Evolutionary conservation across 64 coral and sea anemone species (phyloP).

Genomic region (Actinia tenebrosa): DNA sequence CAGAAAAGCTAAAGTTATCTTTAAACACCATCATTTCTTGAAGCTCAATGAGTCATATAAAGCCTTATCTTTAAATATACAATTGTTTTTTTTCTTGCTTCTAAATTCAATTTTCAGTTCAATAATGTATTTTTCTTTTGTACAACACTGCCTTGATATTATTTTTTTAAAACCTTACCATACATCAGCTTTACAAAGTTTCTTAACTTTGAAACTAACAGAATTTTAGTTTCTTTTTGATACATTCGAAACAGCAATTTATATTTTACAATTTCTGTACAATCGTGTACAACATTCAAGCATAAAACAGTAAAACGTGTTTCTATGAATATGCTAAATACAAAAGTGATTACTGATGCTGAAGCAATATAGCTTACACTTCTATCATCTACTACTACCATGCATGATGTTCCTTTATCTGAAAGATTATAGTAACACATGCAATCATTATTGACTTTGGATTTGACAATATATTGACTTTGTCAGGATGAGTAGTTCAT

Average conservation of each 20-base stretch:
- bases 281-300: not conserved
- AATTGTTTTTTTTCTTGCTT: too few species aligned
- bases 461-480: constrained; percentile 7
- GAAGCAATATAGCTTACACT: not conserved
- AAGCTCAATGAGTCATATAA: too few species aligned
- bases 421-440: not conserved
- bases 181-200: not conserved
- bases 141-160: not conserved
- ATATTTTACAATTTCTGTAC: not conserved
- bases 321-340: not conserved
- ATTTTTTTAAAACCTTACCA: not conserved
- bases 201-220: not conserved
- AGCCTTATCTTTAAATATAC: too few species aligned
- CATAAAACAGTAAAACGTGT: not conserved
- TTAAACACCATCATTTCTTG: too few species aligned
- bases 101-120: too few species aligned
- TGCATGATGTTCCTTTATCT: not conserved
- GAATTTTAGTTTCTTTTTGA: not conserved
- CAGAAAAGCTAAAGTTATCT: too few species aligned
- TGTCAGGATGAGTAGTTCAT: not conserved
- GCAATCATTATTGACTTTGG: not conserved
- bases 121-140: not conserved
- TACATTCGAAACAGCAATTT: not conserved
- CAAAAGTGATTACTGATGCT: not conserved
- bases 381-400: not conserved